Base-by-base conservation (phyloP, 2,888 invertebrate species). In the Pocota personata region DNA sequence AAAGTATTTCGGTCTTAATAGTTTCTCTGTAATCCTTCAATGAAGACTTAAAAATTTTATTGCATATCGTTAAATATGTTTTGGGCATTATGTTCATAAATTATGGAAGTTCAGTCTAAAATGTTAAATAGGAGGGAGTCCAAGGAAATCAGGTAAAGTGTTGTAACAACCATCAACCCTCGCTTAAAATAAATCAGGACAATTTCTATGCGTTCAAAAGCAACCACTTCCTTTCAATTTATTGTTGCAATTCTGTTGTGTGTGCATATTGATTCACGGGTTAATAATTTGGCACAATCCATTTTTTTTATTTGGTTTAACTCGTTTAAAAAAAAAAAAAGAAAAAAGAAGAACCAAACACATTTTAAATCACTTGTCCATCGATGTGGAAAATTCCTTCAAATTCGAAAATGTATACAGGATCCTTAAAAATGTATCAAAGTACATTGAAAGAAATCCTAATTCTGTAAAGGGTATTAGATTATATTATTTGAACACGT, bases 201-300 rank as follows among this genome's bases (percentile, higher is more conserved):
- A 48, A n/a, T 77, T 37, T 32, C 1, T 1, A 10, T 19, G 35
- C 60, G 30, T 10, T 30, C 37, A 30, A 37, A 16, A 27, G 48
- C 14, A 35, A 37, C 14, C 21, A 46, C 6, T 16, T 24, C 24
- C 24, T 24, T 40, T 64, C 8, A 46, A n/a, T 37, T 48, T 19
- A 78, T 60, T 67, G 37, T 67, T 83, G 67, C 66, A 72, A 67
- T 69, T 27, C 27, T 52, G n/a, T 16, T 55, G 21, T 43, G 21
- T 52, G 60, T 27, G 62, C 72, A 69, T 62, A 84, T 84, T 69
- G 24, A 7, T 69, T 84, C 55, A 80, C 67, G 79, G 46, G 48
- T 67, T 79, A 79, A 43, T 57, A 75, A 50, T n/a, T 75, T 50
- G 73, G 64, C 64, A 75, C 67, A 84, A 73, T 69, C 14, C 16